A percentile compares a stretch with the other conserved stretches of the same genome.
These are phyloP conservation scores for Aphelinus certus DNA, from an alignment of 1,140 invertebrate species.

Conservation along the genomic window DNA sequence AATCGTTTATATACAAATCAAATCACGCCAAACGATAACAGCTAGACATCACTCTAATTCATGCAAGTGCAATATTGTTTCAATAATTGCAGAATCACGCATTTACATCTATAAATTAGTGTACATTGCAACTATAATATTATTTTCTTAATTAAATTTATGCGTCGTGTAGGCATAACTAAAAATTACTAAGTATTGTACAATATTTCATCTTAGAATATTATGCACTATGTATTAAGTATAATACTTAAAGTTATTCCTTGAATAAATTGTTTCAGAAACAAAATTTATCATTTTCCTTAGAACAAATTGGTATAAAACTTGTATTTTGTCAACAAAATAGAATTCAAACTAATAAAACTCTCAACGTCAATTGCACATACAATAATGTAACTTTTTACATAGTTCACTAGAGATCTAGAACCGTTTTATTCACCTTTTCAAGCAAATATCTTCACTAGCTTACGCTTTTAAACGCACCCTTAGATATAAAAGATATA, in stretches of 20 bases:
- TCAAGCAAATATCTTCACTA: neutral
- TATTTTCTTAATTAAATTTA: neutral
- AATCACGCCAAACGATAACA: conserved; percentile 19
- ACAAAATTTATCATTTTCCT: neutral
- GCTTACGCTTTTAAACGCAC: conserved; percentile 6
- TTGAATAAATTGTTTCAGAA: conserved; percentile 9
- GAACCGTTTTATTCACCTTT: neutral
- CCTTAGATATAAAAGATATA: conserved; percentile 21
- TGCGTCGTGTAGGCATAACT: conserved; percentile 1
- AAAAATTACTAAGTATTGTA: conserved; percentile 28
- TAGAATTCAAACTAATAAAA: conserved; percentile 20
- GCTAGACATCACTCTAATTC: conserved; percentile 27
- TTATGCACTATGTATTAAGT: conserved; percentile 10
- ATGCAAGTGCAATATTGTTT: conserved; percentile 24
- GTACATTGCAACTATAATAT: conserved; percentile 16
- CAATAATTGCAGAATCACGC: conserved; percentile 21
- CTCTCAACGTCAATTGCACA: conserved; percentile 18
- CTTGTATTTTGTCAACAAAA: conserved; percentile 2
- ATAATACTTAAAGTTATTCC: conserved; percentile 18
- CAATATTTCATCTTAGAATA: conserved; percentile 23
- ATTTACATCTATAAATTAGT: conserved; percentile 26
- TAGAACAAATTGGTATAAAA: conserved; percentile 19
- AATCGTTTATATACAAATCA: conserved; percentile 33
- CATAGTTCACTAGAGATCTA: neutral
- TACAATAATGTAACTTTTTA: conserved; percentile 4